Percentiles rank a stretch among this genome's conserved stretches.
Conservation (phyloP, 2,113 vertebrate species). For the Pelmatolapia mariae region DNA sequence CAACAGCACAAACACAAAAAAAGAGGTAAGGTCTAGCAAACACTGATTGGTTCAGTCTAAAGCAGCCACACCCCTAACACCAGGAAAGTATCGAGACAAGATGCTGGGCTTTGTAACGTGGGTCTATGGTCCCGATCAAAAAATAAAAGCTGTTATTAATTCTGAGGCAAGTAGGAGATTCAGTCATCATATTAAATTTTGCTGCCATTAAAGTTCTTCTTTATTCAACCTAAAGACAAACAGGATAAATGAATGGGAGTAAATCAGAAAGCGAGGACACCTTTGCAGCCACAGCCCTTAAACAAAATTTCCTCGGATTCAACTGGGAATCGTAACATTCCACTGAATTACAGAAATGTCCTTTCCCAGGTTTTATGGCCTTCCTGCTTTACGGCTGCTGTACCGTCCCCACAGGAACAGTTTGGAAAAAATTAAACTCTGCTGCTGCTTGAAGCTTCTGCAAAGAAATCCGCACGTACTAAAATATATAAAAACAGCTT, state of each 20-base stretch:
- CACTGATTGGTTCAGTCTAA: background rate
- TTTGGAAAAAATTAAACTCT: slow-evolving; percentile 12
- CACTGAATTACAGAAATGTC: slow-evolving; percentile 49
- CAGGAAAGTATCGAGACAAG: background rate
- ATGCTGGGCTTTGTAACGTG: background rate
- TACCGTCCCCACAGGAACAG: slow-evolving; percentile 19
- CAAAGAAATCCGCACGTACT: background rate
- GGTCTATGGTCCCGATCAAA: background rate
- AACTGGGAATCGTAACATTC: slow-evolving; percentile 39
- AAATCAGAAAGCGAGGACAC: slow-evolving; percentile 9
- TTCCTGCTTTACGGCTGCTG: slow-evolving; percentile 15
- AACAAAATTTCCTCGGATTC: background rate
- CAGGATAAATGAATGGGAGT: background rate
- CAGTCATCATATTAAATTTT: background rate
- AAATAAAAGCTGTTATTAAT: background rate
- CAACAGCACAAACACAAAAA: background rate
- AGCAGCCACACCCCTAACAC: background rate
- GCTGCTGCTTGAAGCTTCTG: background rate
- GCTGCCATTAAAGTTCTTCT: background rate
- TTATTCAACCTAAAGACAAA: slow-evolving; percentile 9
- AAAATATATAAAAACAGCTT: background rate
- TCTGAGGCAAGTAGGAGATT: background rate
- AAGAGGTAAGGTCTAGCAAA: background rate
- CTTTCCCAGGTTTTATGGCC: slow-evolving; percentile 12
- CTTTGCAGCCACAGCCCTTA: background rate